Evolutionary conservation across 35 echinoderm and acorn worm species (phyloP), one percentile per base, ranked within the genome.

Genomic region (Patiria miniata): DNA sequence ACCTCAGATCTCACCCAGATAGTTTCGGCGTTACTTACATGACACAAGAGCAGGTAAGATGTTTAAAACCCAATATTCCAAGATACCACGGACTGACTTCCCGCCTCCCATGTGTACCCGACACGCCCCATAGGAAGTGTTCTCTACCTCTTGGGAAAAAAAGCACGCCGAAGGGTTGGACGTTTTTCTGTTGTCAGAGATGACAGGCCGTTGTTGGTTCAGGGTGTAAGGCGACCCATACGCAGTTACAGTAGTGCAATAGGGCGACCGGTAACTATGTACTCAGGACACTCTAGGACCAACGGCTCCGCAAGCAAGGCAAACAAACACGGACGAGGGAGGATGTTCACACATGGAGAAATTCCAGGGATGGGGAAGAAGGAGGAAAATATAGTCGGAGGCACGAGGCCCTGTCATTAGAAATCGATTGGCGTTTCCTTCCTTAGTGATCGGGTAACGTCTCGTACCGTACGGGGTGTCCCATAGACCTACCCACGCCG

Each of bases 341-440:
- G 34, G 65, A 73, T 73, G 65, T 34, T 32, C 65, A 73, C 65
- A 69, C 61, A 73, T 14, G 29, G 34, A 73, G 65, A 73, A 73
- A 26, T 28, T 73, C 19, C 28, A 30, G 28, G 23, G 65, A 73
- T 26, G 58, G 28, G 28, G 58, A 21, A 61, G 9, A 19, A 30
- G 65, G 26, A 30, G 65, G 65, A 73, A 26, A 30, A 30, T 14
- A 73, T 73, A 30, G 26, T 73, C 65, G 65, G 65, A 73, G 42
- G 65, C 65, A 73, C 65, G 65, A 26, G 65, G 65, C 65, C 65
- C 26, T 73, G 65, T 73, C 65, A 73, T 73, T 73, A 73, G 65
- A 73, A 73, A 73, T 73, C 65, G 65, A 73, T 73, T 73, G 26
- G 65, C 29, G 65, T 73, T 73, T 73, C 65, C 65, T 73, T 73